Evolutionary conservation across 2,888 invertebrate species (phyloP).

Genomic region (Galerucella pusilla): DNA sequence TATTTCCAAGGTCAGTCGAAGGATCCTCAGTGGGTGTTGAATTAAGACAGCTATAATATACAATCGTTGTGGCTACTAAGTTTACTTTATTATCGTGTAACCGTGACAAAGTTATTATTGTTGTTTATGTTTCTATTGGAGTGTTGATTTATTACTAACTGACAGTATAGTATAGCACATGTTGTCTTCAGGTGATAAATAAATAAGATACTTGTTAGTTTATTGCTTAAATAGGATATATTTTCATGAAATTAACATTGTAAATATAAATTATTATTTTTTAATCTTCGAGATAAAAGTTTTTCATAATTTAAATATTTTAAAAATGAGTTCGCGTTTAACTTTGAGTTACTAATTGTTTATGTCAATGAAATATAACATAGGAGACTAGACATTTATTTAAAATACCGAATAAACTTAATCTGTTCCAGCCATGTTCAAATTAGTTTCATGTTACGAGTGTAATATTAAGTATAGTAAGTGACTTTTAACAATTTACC

Average conservation of each 20-base stretch:
- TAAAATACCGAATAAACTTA: too few relatives aligned
- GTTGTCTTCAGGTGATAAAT: background rate
- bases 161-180: background rate
- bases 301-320: too few relatives aligned
- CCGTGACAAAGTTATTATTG: slow-evolving; percentile 40
- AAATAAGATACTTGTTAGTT: background rate
- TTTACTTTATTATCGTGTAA: slow-evolving; percentile 45
- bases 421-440: too few relatives aligned
- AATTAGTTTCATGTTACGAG: too few relatives aligned
- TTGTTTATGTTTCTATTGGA: slow-evolving; percentile 25
- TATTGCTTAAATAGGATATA: background rate
- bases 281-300: too few relatives aligned
- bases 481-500: too few relatives aligned
- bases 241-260: background rate
- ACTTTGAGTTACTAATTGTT: too few relatives aligned
- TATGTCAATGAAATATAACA: too few relatives aligned
- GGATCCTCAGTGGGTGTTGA: slow-evolving; percentile 33
- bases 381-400: too few relatives aligned
- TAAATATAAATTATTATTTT: background rate
- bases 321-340: too few relatives aligned
- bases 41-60: slow-evolving; percentile 32
- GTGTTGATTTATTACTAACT: slow-evolving; percentile 26
- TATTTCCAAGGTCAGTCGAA: slow-evolving; percentile 23
- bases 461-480: too few relatives aligned
- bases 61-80: slow-evolving; percentile 41